Percentiles rank a stretch among this genome's conserved stretches.
phyloP scores from a whole-genome alignment of 2,113 vertebrate species.

The Brachypodius melanocephalos region DNA sequence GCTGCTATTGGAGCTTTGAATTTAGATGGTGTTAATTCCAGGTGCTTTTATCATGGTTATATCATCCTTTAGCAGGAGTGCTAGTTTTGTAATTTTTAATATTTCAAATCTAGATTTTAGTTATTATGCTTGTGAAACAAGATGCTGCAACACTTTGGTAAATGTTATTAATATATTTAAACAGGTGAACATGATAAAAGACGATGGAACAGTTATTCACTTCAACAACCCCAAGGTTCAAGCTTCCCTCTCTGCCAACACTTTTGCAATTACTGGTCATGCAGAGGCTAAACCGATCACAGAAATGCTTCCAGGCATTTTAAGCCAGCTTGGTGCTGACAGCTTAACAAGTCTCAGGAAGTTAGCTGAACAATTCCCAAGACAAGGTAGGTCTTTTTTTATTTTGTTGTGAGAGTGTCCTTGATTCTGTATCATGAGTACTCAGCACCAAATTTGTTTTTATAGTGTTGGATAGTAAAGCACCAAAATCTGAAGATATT shows the following conservation, averaged over 20 bases:
- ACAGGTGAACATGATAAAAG: conserved; percentile 99
- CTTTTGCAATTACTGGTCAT: conserved; percentile 96
- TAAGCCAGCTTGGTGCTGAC: conserved; percentile 97
- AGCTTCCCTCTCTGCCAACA: conserved; percentile 96
- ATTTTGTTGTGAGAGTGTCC: neutral
- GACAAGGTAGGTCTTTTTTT: conserved; percentile 82
- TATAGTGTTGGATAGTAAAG: conserved; percentile 89
- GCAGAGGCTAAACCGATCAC: conserved; percentile 97
- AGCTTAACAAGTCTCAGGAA: conserved; percentile 96
- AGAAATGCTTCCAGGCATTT: conserved; percentile 98
- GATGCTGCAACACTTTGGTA: neutral
- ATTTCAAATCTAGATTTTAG: neutral
- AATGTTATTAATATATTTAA: conserved; percentile 34
- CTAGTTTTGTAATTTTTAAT: neutral
- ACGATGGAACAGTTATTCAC: conserved; percentile 97
- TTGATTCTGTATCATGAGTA: neutral
- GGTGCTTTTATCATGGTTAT: neutral
- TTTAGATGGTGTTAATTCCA: neutral
- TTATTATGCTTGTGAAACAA: neutral
- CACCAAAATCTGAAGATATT: conserved; percentile 94
- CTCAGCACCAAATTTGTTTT: conserved; percentile 1
- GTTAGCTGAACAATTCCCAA: conserved; percentile 95
- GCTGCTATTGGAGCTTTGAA: neutral
- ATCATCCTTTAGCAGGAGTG: neutral
- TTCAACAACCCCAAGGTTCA: conserved; percentile 99